Evolutionary conservation across 2,888 invertebrate species (phyloP), one percentile per base, ranked within the genome.

Genomic region (Acanthopleura granulata): DNA sequence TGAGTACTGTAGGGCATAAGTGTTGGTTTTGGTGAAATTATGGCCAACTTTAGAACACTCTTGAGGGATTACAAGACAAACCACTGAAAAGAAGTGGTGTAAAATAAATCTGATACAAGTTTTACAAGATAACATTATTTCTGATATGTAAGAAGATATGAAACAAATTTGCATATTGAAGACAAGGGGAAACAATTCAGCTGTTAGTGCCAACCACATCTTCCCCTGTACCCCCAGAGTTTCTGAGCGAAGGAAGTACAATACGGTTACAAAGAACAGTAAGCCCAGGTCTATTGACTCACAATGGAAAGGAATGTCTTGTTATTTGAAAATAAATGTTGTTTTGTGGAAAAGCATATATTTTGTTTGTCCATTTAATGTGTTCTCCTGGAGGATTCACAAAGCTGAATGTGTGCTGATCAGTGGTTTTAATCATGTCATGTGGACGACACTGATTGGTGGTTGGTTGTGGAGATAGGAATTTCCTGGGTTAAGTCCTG

Each of bases 271-370:
- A 27, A 66, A 27, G 29, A 50, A 62, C 30, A 62, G 73, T 62
- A 62, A 70, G 70, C 74, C 74, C 74, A 74, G 70, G 66, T 66
- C 49, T 74, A 74, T 50, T 25, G 66, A 62, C 75, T 75, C 75
- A 49, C 75, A 72, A 40, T 62, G 75, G 75, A 72, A 71, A 57
- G 77, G 74, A 75, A 78, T 82, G 81, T 81, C 82, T 66, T 84
- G 83, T 81, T 86, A 81, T 83, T 84, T 84, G 82, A 86, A 27
- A 66, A 84, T 86, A 86, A 86, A 86, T 86, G 86, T 86, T 86
- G 86, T 86, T 86, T 84, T 85, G 78, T 79, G 79, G 74, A 75
- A 73, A 30, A 30, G 30, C 18, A 29, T 9, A 16, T 62, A 9
- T 40, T 9, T 40, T 40, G 40, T 40, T 40, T 40, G 40, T 40